Evolutionary conservation across 2,888 invertebrate species (phyloP), one percentile per base, ranked within the genome.

Genomic region (Philonicus albiceps): DNA sequence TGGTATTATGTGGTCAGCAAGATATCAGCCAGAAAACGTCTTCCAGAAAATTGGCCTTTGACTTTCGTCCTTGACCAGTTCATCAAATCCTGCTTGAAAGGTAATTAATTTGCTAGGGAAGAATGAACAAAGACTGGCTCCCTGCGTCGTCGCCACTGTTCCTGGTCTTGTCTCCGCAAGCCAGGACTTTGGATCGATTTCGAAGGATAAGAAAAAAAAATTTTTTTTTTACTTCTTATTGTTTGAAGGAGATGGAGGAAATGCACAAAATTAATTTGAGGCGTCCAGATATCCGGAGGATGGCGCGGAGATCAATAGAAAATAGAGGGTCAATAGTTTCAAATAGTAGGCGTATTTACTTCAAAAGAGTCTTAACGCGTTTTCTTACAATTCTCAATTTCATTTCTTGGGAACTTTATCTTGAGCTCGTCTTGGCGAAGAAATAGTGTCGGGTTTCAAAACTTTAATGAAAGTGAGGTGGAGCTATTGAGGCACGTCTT

Each of bases 81-180:
- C 78, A 78, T 78, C 78, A 78, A 43, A 78, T 27, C 49, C 30
- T 49, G 49, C 78, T 78, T 78, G 49, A 78, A 49, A 49, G 49
- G 78, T 78, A 78, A 78, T 78, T 78, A 78, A 78, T 78, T 78
- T 49, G 78, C 43, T 30, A 43, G 22, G 78, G 78, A 43, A 30
- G 78, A 27, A 43, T 30, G 78, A 78, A 78, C 43, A 43, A 49
- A 49, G 78, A 16, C 5, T 76, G 19, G 11, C 37, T 76, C 19
- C 40, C 16, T 43, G 7, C 8, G 30, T 49, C 49, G 43, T 27
- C 78, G 30, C n/a, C 74, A 22, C 30, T 78, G 27, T 30, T 19
- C 40, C 49, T 78, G 49, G 19, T 49, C 40, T 76, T 76, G 34
- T 19, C 76, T 76, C n/a, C 34, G 64, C 22, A 27, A 64, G 16